These are phyloP conservation scores for Zygothrica quintamaculata DNA, from an alignment of 2,888 invertebrate species.

Conservation along the genomic window DNA sequence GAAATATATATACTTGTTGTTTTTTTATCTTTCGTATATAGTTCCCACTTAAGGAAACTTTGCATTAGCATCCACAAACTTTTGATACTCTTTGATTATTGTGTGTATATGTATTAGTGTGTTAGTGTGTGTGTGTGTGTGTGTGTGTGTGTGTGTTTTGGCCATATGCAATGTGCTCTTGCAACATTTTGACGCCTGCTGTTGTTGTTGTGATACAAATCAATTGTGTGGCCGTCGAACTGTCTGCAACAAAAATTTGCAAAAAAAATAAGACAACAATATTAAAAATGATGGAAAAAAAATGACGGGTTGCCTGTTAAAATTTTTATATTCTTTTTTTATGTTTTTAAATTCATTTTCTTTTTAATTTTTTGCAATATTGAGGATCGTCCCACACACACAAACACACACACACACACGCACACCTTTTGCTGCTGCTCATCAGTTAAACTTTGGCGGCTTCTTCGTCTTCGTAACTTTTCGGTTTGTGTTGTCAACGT, in stretches of 20 bases:
- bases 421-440: slow-evolving; percentile 53
- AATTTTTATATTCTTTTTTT: slow-evolving; percentile 11
- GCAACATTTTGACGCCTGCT: slow-evolving; percentile 65
- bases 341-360: slow-evolving; percentile 25
- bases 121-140: slow-evolving; percentile 16
- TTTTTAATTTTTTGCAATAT: slow-evolving; percentile 65
- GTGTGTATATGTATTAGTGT: slow-evolving; percentile 11
- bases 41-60: background rate
- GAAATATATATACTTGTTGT: too few species aligned
- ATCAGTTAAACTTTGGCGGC: slow-evolving; percentile 37
- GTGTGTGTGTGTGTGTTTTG: slow-evolving; percentile 9
- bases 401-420: slow-evolving; percentile 32
- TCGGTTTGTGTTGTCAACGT: slow-evolving; percentile 70
- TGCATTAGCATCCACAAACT: slow-evolving; percentile 47
- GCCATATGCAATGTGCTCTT: slow-evolving; percentile 21
- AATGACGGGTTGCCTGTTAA: slow-evolving; percentile 14
- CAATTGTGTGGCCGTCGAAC: slow-evolving; percentile 72
- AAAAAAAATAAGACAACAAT: background rate
- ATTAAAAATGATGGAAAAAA: background rate
- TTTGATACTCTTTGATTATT: slow-evolving; percentile 36
- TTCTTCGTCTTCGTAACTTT: slow-evolving; percentile 25
- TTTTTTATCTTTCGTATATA: too few species aligned
- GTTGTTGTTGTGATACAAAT: slow-evolving; percentile 76
- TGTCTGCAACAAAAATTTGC: slow-evolving; percentile 51
- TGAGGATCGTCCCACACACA: slow-evolving; percentile 72